A percentile compares a stretch with the other conserved stretches of the same genome.
Evolutionary conservation across 2,888 invertebrate genomes (phyloP).

Genomic region (Cosmorhoe ocellata): DNA sequence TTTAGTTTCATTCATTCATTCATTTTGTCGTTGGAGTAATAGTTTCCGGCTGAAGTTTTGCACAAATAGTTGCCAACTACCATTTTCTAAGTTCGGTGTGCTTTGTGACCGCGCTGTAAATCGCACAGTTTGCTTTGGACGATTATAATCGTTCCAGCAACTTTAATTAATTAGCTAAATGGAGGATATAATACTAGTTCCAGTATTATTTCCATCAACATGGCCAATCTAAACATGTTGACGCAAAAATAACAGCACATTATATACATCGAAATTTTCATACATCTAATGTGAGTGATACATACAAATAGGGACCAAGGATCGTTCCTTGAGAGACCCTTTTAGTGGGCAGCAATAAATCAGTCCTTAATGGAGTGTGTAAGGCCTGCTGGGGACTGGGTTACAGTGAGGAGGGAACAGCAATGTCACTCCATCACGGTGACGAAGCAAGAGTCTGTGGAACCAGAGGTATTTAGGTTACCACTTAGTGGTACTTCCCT

Average conservation of each 20-base stretch:
- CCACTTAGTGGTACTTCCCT: too few species aligned
- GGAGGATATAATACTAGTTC: too few species aligned
- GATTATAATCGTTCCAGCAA: too few species aligned
- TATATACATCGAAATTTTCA: slow-evolving; percentile 55
- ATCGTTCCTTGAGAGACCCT: slow-evolving; percentile 71
- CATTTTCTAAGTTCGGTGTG: too few species aligned
- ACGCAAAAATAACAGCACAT: slow-evolving; percentile 49
- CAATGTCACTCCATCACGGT: slow-evolving; percentile 5
- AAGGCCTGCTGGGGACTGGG: slow-evolving; percentile 55
- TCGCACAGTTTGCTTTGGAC: too few species aligned
- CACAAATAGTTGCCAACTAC: not conserved
- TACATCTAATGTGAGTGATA: slow-evolving; percentile 73
- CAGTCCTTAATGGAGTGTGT: slow-evolving; percentile 75
- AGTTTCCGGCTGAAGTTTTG: not conserved
- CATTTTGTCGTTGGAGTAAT: slow-evolving; percentile 28
- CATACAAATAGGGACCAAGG: slow-evolving; percentile 64
- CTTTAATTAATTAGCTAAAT: too few species aligned
- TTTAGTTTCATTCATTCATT: slow-evolving; percentile 36
- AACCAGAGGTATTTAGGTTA: too few species aligned
- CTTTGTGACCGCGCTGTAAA: too few species aligned
- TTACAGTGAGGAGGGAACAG: slow-evolving; percentile 1
- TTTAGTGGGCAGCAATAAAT: slow-evolving; percentile 76
- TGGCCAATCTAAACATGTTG: slow-evolving; percentile 16
- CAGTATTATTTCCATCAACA: too few species aligned
- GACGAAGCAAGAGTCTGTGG: not conserved